Evolutionary conservation across 2,888 invertebrate genomes (phyloP), one percentile per base, ranked within the genome.

Genomic region (Gari tellinella): DNA sequence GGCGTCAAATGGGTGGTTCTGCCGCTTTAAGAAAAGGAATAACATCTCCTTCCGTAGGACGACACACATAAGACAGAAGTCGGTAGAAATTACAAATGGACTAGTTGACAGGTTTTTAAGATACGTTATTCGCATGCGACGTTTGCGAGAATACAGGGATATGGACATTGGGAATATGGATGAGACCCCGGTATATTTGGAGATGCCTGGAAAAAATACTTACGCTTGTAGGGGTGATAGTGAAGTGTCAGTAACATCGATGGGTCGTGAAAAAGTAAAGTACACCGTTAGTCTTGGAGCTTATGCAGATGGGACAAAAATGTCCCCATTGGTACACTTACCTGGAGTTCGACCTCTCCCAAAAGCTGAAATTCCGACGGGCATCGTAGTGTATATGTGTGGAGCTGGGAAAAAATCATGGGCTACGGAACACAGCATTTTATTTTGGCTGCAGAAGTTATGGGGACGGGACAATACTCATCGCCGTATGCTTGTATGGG

Each of bases 111-210:
- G 15, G 19, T 57, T 57, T 31, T 45, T 57, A 43, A n/a, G 57
- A 8, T 57, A n/a, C n/a, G 40, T 31, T 1, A 40, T 51, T 4
- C 15, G 26, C 17, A 64, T 64, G 55, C 2, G 46, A 1, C 21
- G n/a, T 0, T 17, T 48, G 5, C 21, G 64, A 7, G 38, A n/a
- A 3, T 56, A 64, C 37, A 23, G 25, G 14, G 15, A 23, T 15
- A 15, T n/a, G 3, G 10, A 14, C 5, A 67, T 57, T 19, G 66
- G 52, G 10, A 63, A 63, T 14, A 72, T 63, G 66, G 67, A 66
- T 40, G 72, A 63, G 57, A 67, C 67, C 4, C n/a, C 66, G 1
- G 57, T 72, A 14, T 66, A 61, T 49, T n/a, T 66, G 8, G 66
- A 66, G 51, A 66, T 72, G 56, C 66, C 72, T 0, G 57, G 66